These are phyloP conservation scores for Heteractis magnifica DNA, from an alignment of 92 coral and sea anemone species.

Conservation along the genomic window DNA sequence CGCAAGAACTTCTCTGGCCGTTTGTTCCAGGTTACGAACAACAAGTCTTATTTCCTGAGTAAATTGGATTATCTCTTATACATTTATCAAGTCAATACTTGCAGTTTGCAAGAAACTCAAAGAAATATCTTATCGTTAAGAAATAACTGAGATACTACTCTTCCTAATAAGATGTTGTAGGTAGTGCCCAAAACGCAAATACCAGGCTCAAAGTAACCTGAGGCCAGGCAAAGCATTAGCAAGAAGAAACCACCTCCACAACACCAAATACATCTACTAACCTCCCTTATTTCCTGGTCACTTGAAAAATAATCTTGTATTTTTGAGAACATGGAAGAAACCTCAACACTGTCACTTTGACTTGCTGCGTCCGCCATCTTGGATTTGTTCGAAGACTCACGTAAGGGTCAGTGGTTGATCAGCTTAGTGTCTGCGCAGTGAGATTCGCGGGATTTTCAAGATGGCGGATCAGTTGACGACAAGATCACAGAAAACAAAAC, in stretches of 20 bases:
- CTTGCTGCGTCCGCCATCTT: constrained; percentile 60
- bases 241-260: background rate
- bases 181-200: background rate
- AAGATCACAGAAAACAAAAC: background rate
- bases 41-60: constrained; percentile 68
- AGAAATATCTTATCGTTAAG: no score
- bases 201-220: background rate
- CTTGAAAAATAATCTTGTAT: constrained; percentile 74
- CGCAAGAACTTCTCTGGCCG: constrained; percentile 85
- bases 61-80: background rate
- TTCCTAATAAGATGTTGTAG: no score
- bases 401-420: constrained; percentile 19
- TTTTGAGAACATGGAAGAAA: constrained; percentile 65
- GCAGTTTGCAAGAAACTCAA: background rate
- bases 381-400: constrained; percentile 32
- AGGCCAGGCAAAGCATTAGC: background rate
- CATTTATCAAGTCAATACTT: background rate
- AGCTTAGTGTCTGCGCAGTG: constrained; percentile 3
- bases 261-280: background rate
- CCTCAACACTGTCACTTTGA: background rate
- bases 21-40: constrained; percentile 78
- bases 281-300: constrained; percentile 96
- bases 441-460: constrained; percentile 58
- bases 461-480: constrained; percentile 33
- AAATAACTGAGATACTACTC: background rate